Evolutionary conservation across 35 echinoderm and acorn worm genomes (phyloP).

Genomic region (Eucidaris tribuloides): DNA sequence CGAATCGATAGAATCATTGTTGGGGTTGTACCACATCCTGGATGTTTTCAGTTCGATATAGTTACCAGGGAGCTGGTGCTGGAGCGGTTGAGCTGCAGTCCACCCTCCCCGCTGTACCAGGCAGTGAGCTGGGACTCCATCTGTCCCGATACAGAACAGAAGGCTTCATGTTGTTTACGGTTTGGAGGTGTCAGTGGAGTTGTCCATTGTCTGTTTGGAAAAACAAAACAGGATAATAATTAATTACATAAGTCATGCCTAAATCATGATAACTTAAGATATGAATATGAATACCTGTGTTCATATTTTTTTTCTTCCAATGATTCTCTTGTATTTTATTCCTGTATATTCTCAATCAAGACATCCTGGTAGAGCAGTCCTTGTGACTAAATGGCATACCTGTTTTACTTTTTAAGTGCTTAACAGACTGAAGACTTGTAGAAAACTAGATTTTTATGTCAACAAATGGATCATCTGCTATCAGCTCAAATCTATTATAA

Average conservation of each 20-base stretch:
- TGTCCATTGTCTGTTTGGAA: not conserved
- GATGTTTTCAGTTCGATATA: constrained; percentile 89
- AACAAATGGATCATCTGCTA: not conserved
- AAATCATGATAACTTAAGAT: no score
- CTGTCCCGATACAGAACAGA: constrained; percentile 51
- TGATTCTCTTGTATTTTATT: not conserved
- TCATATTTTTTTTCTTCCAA: not conserved
- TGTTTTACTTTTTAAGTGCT: not conserved
- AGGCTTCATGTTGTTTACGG: constrained; percentile 88
- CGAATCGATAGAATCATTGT: no score
- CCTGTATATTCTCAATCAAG: not conserved
- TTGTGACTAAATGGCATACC: not conserved
- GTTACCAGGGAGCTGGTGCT: constrained; percentile 36
- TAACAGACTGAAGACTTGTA: no score
- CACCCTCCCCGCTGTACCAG: constrained; percentile 51
- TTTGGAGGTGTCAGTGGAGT: constrained; percentile 42
- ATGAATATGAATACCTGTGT: not conserved
- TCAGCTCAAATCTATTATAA: not conserved
- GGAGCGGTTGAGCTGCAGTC: constrained; percentile 48
- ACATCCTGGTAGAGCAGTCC: not conserved
- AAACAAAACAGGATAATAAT: not conserved
- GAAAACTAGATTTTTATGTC: not conserved
- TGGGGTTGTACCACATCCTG: constrained; percentile 61
- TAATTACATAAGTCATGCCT: no score
- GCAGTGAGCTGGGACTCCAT: constrained; percentile 32